phyloP scores from a whole-genome alignment of 2,797 vertebrate genomes.

The Eupleurogrammus muticus region DNA sequence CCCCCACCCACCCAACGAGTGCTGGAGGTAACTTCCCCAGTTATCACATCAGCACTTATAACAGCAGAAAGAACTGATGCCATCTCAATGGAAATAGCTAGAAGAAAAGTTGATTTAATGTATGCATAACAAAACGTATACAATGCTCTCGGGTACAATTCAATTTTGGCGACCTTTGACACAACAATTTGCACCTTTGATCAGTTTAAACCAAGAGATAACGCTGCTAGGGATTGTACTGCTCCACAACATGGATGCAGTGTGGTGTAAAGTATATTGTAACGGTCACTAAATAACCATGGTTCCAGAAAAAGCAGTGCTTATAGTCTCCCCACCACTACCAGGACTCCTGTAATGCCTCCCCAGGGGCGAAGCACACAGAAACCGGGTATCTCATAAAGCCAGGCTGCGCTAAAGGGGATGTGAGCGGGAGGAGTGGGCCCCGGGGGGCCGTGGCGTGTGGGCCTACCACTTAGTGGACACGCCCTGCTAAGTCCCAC shows the following conservation, averaged over 20 bases:
- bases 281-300: neutral
- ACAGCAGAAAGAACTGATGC: neutral
- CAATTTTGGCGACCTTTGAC: neutral
- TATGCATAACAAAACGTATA: neutral
- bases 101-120: neutral
- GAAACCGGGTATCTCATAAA: no score
- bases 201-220: neutral
- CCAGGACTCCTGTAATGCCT: no score
- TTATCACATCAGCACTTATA: neutral
- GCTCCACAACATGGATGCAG: neutral
- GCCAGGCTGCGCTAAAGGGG: no score
- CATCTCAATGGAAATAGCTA: neutral
- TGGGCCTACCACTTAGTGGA: no score
- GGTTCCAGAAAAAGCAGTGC: no score
- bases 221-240: neutral
- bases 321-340: no score
- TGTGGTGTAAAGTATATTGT: neutral
- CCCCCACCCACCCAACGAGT: neutral
- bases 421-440: no score
- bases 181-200: neutral
- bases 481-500: no score
- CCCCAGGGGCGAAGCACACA: no score
- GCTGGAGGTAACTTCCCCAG: slow-evolving; percentile 17
- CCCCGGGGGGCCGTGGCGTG: no score
- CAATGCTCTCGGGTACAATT: neutral